Evolutionary conservation across 2,888 invertebrate genomes (phyloP), one percentile per base, ranked within the genome.

Genomic region (Agriopis aurantiaria): DNA sequence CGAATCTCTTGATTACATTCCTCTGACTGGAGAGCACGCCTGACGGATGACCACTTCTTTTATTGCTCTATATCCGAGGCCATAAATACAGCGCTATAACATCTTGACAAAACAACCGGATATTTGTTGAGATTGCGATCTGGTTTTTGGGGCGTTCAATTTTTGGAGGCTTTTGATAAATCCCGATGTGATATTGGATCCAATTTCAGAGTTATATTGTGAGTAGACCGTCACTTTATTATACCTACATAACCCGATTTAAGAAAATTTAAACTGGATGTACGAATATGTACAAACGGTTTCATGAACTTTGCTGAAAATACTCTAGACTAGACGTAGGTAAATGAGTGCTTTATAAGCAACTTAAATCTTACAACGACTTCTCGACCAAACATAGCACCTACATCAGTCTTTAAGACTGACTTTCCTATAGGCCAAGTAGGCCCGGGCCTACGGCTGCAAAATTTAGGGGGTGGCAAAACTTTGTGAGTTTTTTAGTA

Each of bases 1-100:
- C 87, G 85, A 87, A 91, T 91, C 86, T 85, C 88, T 89, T 91
- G 89, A 90, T 90, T 90, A 89, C 89, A 89, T 90, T 89, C 87
- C 84, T 82, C 82, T 80, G 87, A 87, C 89, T 85, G 80, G 80
- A 79, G 83, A 84, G 84, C 86, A 78, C 83, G 83, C 76, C 84
- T 89, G 88, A 90, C 86, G 80, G 85, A 90, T 90, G 88, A 85
- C 88, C 88, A 86, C 86, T 86, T 83, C 84, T 86, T 86, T 86
- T 87, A 88, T 88, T 87, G 84, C 86, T 78, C 80, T 82, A 80
- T 74, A 81, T 80, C 78, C 78, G 77, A 74, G 73, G 78, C 82
- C 75, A 85, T 86, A 87, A 86, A 88, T 87, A 87, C 83, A 83
- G 77, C 76, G 79, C 83, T 80, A 83, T 84, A 83, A 84, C 78